Evolutionary conservation across 2,797 vertebrate genomes (phyloP), one percentile per base, ranked within the genome.

Genomic region (Gymnothorax reevesii): DNA sequence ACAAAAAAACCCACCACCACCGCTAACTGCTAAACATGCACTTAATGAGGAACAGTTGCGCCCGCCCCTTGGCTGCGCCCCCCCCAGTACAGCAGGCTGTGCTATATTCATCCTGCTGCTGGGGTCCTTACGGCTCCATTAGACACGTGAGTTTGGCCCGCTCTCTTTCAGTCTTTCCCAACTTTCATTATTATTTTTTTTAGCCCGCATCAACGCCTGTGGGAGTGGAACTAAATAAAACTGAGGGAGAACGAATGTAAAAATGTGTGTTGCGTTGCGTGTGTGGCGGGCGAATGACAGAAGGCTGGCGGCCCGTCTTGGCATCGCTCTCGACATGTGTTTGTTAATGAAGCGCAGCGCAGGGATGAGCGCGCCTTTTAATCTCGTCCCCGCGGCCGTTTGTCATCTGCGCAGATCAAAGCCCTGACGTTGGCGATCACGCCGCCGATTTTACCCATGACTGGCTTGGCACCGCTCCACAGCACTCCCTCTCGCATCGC

Each of bases 311-410:
- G 87, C 90, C 87, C 86, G 33, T 42, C 33, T 42, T 42, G 33
- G 33, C 33, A 82, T 86, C 87, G 84, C 86, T 86, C 89, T 87
- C 77, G 88, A 90, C 91, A 90, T 90, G 89, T 91, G 90, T 88
- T 87, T 86, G 89, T 87, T 91, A 90, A 92, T 92, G 89, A 90
- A 89, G 88, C 82, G 86, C 84, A 77, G 69, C 69, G 33, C 64
- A 69, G 17, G 86, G 86, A 84, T 84, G 85, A 80, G 79, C 62
- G 42, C 42, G 55, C 86, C 87, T 83, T 89, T 90, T 90, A 87
- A 90, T 91, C 88, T 88, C 86, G 57, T 85, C 87, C 85, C 75
- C 87, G 88, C 33, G 69, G 83, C 87, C 86, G 83, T 88, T 90
- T 88, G 88, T 88, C 89, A 86, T 90, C 80, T 84, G 85, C 33